Conservation (phyloP, 2,113 vertebrate species). For the Ginglymostoma cirratum region DNA sequence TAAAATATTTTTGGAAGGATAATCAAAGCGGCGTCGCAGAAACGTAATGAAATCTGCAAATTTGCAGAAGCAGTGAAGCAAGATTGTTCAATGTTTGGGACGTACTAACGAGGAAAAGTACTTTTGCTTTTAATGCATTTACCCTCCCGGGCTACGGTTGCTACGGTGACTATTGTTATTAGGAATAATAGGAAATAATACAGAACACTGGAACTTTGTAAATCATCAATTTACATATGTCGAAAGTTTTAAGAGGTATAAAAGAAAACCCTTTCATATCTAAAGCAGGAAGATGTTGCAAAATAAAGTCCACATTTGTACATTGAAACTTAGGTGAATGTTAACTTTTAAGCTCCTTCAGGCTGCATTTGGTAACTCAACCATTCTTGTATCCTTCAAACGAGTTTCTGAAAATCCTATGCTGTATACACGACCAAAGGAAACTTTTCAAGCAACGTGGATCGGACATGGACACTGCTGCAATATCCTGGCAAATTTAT, state of each 20-base stretch:
- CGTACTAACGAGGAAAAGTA: background rate
- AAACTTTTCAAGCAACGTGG: background rate
- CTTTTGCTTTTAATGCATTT: background rate
- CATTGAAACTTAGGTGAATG: background rate
- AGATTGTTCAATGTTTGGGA: background rate
- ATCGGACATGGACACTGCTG: background rate
- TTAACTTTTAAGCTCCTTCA: background rate
- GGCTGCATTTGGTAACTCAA: background rate
- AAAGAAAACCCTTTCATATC: background rate
- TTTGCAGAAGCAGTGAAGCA: background rate
- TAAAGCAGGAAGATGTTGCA: background rate
- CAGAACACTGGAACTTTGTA: background rate
- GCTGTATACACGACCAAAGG: background rate
- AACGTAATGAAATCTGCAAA: background rate
- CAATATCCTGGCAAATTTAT: background rate
- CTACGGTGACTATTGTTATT: constrained; percentile 5
- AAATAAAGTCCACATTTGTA: background rate
- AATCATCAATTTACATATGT: background rate
- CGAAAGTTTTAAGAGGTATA: too few species aligned
- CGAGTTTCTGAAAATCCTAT: background rate
- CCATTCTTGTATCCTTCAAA: background rate
- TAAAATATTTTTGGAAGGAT: background rate
- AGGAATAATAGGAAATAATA: background rate
- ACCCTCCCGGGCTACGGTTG: background rate
- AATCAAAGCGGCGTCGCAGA: background rate